Evolutionary conservation across 2,888 invertebrate genomes (phyloP).

Genomic region (Ernsta delagoae): DNA sequence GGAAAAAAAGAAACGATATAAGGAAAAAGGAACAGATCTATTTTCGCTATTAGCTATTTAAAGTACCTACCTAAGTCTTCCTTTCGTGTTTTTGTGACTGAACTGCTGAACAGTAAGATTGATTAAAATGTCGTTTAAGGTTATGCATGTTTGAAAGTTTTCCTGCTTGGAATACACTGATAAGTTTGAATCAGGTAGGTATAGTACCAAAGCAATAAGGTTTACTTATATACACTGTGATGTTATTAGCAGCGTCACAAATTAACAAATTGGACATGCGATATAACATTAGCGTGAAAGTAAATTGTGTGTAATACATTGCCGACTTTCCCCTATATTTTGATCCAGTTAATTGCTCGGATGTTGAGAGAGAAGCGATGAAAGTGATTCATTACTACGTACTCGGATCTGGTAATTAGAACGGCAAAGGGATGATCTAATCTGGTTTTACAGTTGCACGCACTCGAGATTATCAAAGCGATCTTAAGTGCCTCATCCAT

Average conservation of each 20-base stretch:
- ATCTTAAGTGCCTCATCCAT: background rate
- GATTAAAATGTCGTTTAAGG: no score
- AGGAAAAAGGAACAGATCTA: no score
- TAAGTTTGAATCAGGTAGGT: no score
- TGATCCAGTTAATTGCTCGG: conserved; percentile 18
- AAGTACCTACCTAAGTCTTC: no score
- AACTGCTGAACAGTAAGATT: no score
- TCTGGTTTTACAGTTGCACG: conserved; percentile 1
- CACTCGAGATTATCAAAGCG: background rate
- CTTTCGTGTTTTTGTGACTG: no score
- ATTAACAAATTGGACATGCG: conserved; percentile 15
- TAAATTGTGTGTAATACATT: conserved; percentile 23
- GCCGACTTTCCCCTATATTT: conserved; percentile 26
- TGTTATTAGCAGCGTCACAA: background rate
- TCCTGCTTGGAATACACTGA: no score
- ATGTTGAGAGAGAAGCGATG: conserved; percentile 9
- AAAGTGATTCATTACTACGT: background rate
- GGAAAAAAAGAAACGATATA: no score
- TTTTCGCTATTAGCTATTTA: no score
- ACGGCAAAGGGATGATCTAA: conserved; percentile 9
- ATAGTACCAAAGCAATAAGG: no score
- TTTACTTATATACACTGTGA: no score
- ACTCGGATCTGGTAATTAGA: conserved; percentile 3
- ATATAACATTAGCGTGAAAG: conserved; percentile 21
- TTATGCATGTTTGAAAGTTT: no score